Evolutionary conservation across 2,113 vertebrate species (phyloP).

Genomic region (Plotosus lineatus): DNA sequence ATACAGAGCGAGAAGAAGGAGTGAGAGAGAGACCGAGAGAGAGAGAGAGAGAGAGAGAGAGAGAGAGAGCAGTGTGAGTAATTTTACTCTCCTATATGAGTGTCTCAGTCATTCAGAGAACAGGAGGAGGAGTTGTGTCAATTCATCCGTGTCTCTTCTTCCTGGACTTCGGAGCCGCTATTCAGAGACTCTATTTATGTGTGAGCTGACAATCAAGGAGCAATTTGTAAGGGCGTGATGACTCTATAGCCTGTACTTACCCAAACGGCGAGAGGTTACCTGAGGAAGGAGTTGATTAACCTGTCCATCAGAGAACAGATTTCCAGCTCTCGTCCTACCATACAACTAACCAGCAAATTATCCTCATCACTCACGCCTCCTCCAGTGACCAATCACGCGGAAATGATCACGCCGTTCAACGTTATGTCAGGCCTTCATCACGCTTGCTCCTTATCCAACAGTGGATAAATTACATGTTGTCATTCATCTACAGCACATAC

Average conservation of each 20-base stretch:
- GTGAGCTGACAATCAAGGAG: slow-evolving; percentile 34
- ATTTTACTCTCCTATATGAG: background rate
- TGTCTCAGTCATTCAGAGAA: slow-evolving; percentile 3
- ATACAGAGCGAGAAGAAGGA: too few relatives aligned
- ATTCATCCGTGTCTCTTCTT: slow-evolving; percentile 20
- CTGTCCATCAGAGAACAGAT: slow-evolving; percentile 48
- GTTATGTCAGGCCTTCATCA: background rate
- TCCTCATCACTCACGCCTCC: slow-evolving; percentile 32
- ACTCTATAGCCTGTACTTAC: slow-evolving; percentile 16
- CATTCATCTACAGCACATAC: background rate
- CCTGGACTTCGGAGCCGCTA: slow-evolving; percentile 16
- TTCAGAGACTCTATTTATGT: slow-evolving; percentile 46
- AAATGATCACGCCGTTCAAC: background rate
- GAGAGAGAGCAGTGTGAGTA: background rate
- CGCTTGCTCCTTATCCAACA: too few relatives aligned
- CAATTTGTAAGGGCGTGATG: slow-evolving; percentile 8
- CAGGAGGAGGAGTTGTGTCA: background rate
- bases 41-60: background rate
- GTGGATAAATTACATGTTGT: background rate
- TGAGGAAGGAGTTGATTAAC: slow-evolving; percentile 48
- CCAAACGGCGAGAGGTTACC: slow-evolving; percentile 28
- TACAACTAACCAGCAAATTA: slow-evolving; percentile 24
- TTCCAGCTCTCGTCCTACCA: background rate
- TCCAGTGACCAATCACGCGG: slow-evolving; percentile 24
- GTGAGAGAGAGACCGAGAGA: too few relatives aligned